These are phyloP conservation scores for Poliocrania exsul DNA, from an alignment of 2,797 vertebrate genomes.

Conservation along the genomic window DNA sequence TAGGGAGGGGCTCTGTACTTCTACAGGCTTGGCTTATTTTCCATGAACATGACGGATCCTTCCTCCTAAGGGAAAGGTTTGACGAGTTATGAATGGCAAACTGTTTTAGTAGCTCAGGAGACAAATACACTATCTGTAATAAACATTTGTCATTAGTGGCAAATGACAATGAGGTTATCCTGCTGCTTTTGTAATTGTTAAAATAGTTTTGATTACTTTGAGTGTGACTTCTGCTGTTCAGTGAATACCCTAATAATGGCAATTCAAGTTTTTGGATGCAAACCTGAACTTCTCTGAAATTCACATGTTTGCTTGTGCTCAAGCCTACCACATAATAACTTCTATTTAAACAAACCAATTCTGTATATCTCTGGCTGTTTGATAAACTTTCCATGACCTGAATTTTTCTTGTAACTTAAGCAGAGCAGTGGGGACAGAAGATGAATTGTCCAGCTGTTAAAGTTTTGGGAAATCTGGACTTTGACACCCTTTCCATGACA, in stretches of 20 bases:
- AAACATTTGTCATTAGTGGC: background rate
- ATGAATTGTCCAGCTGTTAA: background rate
- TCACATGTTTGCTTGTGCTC: background rate
- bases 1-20: background rate
- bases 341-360: background rate
- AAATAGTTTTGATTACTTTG: background rate
- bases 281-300: background rate
- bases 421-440: background rate
- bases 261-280: background rate
- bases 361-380: background rate
- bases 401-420: background rate
- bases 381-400: background rate
- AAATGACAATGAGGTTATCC: background rate
- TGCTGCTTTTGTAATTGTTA: background rate
- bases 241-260: background rate
- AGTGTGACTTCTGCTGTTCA: background rate
- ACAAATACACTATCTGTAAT: background rate
- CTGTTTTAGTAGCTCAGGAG: background rate
- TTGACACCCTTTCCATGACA: background rate
- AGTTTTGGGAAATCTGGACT: background rate
- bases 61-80: background rate
- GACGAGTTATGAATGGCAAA: background rate
- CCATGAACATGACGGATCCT: background rate
- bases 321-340: background rate
- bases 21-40: background rate